Evolutionary conservation across 1,140 invertebrate species (phyloP).

Genomic region (Heliconius melpomene): DNA sequence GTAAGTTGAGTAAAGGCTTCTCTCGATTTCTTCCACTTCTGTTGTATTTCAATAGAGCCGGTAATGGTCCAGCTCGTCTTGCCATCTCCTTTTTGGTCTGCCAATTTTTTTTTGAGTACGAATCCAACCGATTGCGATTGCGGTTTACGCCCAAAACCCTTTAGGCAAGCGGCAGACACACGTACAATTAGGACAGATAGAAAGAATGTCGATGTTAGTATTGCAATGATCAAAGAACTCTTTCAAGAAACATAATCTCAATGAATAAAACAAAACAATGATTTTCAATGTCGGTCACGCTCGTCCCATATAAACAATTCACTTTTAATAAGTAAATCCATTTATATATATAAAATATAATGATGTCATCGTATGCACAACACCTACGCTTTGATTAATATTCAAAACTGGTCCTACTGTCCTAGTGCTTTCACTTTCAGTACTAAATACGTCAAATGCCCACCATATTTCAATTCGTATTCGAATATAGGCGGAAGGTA

Average conservation of each 20-base stretch:
- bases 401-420: constrained; percentile 48
- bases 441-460: constrained; percentile 17
- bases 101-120: too few species aligned
- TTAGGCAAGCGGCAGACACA: too few species aligned
- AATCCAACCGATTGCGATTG: too few species aligned
- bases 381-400: constrained; percentile 52
- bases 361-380: constrained; percentile 41
- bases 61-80: too few species aligned
- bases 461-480: not conserved
- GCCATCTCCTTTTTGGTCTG: too few species aligned
- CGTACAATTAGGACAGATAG: too few species aligned
- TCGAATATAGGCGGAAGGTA: too few species aligned
- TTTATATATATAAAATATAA: constrained; percentile 39
- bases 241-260: not conserved
- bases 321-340: constrained; percentile 40
- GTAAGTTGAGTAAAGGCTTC: too few species aligned
- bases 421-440: constrained; percentile 60
- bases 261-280: not conserved
- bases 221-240: not conserved
- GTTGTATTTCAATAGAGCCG: too few species aligned
- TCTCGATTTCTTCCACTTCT: too few species aligned
- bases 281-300: constrained; percentile 17
- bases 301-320: constrained; percentile 29
- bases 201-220: not conserved
- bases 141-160: too few species aligned